These are phyloP conservation scores for Ditula angustiorana DNA, from an alignment of 2,888 invertebrate genomes.

Conservation along the genomic window DNA sequence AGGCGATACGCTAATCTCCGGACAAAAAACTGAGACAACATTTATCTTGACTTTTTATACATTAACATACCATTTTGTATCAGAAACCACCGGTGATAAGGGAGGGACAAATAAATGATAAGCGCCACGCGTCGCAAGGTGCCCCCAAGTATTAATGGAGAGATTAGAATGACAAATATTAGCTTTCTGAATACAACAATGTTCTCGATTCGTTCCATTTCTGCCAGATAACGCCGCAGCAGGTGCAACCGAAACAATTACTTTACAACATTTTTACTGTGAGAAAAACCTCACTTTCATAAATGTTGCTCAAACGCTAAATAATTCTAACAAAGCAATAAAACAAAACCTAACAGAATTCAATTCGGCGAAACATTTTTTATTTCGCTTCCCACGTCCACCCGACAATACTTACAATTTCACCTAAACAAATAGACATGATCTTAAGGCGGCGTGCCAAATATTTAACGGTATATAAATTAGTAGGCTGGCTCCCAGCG, in stretches of 20 bases:
- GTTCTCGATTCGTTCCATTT: conserved; percentile 30
- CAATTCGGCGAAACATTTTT: conserved; percentile 57
- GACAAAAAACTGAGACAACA: conserved; percentile 36
- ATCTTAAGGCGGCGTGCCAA: conserved; percentile 61
- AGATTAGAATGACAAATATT: conserved; percentile 72
- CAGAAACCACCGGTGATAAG: conserved; percentile 44
- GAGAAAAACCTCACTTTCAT: conserved; percentile 29
- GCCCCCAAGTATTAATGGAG: conserved; percentile 47
- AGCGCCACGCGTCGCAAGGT: conserved; percentile 55
- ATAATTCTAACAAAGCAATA: conserved; percentile 67
- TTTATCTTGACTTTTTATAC: conserved; percentile 35
- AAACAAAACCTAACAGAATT: conserved; percentile 60
- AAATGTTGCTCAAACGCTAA: conserved; percentile 46
- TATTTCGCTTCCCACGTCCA: conserved; percentile 68
- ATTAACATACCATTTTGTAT: conserved; percentile 36
- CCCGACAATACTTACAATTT: conserved; percentile 67
- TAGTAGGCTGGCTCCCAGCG: conserved; percentile 47
- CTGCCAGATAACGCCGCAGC: conserved; percentile 28
- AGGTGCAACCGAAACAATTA: conserved; percentile 25
- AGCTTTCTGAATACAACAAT: conserved; percentile 35
- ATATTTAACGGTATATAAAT: conserved; percentile 73
- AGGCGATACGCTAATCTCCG: conserved; percentile 38
- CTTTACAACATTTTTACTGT: conserved; percentile 17
- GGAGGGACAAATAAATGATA: conserved; percentile 59
- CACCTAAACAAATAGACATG: conserved; percentile 73